Evolutionary conservation across 2,888 invertebrate genomes (phyloP), one percentile per base, ranked within the genome.

Genomic region (Ligdia adustata): DNA sequence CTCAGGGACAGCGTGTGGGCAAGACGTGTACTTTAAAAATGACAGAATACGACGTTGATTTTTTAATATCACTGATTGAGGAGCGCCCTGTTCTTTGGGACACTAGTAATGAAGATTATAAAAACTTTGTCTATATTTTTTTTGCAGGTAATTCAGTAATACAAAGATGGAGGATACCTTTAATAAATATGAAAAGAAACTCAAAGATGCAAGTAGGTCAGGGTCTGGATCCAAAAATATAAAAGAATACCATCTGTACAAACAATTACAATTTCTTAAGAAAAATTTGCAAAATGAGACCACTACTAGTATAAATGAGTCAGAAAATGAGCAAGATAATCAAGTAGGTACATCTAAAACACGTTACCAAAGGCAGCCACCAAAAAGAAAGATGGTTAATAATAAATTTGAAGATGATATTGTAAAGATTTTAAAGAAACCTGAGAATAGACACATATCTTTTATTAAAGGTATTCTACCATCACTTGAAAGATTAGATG

Each of bases 401-500:
- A 53, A 57, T 37, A 24, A 44, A n/a, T 55, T 60, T 57, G 41
- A 60, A 56, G 50, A 55, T 46, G 46, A 55, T 37, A 54, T 55
- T 53, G 34, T 60, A 37, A 51, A 54, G 22, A 49, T 49, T 49
- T 43, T 51, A 41, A 57, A 54, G 34, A 48, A 42, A 45, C 51
- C 57, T 6, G 60, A 63, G 31, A 57, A 50, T 46, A 49, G 58
- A 46, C 54, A 62, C 38, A 27, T 55, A 28, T 53, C 52, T 37
- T 51, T 60, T 63, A 57, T 54, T 57, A 56, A 56, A 47, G 50
- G 55, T 24, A 62, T 62, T 59, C 18, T 63, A 50, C 63, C 58
- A 41, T 63, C 64, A 44, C n/a, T n/a, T 24, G 49, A 66, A 60
- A 56, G 31, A 51, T 63, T 64, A 28, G 40, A 58, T 51, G 61